Conservation (phyloP, 2,113 vertebrate genomes). For the Corvus moneduloides region DNA sequence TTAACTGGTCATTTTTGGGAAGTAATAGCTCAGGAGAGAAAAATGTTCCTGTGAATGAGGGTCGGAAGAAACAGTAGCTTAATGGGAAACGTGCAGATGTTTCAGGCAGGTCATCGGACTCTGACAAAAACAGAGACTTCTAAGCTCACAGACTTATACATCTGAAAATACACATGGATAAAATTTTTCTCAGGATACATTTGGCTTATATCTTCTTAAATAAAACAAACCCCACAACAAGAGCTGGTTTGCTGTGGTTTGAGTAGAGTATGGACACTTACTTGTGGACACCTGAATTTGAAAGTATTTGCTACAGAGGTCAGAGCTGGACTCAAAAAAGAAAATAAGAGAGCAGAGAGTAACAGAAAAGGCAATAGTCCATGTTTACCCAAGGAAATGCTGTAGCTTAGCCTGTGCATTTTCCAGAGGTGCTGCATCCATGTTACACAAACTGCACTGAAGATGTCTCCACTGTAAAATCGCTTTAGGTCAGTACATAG, state of each 20-base stretch:
- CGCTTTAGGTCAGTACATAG: neutral
- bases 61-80: neutral
- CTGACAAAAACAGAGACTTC: neutral
- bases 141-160: neutral
- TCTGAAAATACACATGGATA: neutral
- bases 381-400: neutral
- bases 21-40: slow-evolving; percentile 14
- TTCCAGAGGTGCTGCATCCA: neutral
- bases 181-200: neutral
- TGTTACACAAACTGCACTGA: neutral
- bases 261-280: neutral
- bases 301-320: neutral
- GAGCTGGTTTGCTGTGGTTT: neutral
- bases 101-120: neutral
- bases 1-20: slow-evolving; percentile 15
- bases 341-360: neutral
- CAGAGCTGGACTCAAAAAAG: neutral
- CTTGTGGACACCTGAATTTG: neutral
- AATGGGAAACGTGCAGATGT: neutral
- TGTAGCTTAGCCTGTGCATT: neutral
- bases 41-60: slow-evolving; percentile 18
- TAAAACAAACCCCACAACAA: neutral
- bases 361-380: neutral
- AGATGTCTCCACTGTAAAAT: neutral
- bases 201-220: neutral